Evolutionary conservation across 2,113 vertebrate genomes (phyloP).

Genomic region (Cygnus atratus): DNA sequence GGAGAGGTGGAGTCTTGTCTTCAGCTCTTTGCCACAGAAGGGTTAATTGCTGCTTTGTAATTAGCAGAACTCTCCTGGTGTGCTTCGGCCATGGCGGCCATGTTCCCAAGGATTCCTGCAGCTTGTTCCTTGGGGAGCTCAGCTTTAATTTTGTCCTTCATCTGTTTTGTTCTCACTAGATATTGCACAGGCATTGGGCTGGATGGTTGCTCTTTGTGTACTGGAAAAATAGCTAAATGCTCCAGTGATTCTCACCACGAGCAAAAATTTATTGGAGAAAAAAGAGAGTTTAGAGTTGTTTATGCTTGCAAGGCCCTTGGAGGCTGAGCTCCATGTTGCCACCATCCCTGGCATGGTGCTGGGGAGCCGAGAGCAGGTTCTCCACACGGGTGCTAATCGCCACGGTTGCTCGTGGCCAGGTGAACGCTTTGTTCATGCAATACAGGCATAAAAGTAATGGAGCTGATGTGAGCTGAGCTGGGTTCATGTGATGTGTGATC

Average conservation of each 20-base stretch:
- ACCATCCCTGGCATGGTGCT: background rate
- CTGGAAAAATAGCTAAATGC: slow-evolving; percentile 5
- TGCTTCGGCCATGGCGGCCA: fast-evolving
- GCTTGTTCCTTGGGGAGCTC: background rate
- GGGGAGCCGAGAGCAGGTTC: background rate
- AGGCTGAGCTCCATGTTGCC: background rate
- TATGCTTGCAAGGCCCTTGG: background rate
- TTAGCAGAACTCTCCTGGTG: background rate
- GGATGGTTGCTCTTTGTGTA: background rate
- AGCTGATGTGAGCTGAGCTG: background rate
- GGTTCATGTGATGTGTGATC: background rate
- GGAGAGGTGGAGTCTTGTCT: background rate
- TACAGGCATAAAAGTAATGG: background rate
- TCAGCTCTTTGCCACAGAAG: background rate
- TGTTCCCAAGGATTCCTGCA: slow-evolving; percentile 11
- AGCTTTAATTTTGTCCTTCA: background rate
- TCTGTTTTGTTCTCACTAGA: background rate
- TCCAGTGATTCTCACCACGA: background rate
- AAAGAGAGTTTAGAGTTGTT: background rate
- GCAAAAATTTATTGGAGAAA: background rate
- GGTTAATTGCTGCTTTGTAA: background rate
- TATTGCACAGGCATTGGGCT: background rate
- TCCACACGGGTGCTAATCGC: background rate
- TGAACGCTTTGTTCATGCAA: background rate
- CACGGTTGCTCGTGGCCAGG: fast-evolving